These are phyloP conservation scores for Metacarcinus magister DNA, from an alignment of 2,888 invertebrate genomes.

Conservation along the genomic window DNA sequence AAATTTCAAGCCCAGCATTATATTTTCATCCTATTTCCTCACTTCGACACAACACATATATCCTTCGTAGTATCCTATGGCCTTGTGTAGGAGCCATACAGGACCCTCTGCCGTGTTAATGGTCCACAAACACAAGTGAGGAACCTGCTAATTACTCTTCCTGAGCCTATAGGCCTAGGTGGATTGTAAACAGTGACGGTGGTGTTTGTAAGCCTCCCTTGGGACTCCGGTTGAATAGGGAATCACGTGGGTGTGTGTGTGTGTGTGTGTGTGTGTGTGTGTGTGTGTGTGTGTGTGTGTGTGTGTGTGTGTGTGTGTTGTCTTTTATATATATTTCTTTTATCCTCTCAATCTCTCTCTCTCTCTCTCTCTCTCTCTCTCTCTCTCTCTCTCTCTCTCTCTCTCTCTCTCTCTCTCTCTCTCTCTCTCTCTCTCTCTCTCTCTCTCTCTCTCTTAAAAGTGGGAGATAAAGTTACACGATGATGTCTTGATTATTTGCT, in stretches of 20 bases:
- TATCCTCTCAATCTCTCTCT: not conserved
- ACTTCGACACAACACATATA: no score
- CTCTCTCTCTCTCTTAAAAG: not conserved
- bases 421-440: not conserved
- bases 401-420: not conserved
- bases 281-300: conserved; percentile 27
- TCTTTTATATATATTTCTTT: not conserved
- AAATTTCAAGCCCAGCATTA: no score
- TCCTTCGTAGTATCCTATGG: no score
- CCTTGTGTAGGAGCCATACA: not conserved
- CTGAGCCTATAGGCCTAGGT: conserved; percentile 19
- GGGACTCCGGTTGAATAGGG: not conserved
- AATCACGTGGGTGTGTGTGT: not conserved
- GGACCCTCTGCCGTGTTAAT: not conserved
- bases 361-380: conserved; percentile 30
- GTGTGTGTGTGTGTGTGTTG: not conserved
- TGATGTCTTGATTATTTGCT: conserved; percentile 1
- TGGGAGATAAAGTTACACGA: not conserved
- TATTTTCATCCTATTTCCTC: not conserved
- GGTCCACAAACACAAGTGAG: conserved; percentile 8
- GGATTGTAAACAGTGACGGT: conserved; percentile 20
- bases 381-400: not conserved
- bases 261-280: conserved; percentile 39
- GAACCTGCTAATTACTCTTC: conserved; percentile 7
- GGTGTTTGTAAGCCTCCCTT: not conserved